Base-by-base conservation (phyloP, 2,888 invertebrate genomes). In the Eristalinus aeneus region DNA sequence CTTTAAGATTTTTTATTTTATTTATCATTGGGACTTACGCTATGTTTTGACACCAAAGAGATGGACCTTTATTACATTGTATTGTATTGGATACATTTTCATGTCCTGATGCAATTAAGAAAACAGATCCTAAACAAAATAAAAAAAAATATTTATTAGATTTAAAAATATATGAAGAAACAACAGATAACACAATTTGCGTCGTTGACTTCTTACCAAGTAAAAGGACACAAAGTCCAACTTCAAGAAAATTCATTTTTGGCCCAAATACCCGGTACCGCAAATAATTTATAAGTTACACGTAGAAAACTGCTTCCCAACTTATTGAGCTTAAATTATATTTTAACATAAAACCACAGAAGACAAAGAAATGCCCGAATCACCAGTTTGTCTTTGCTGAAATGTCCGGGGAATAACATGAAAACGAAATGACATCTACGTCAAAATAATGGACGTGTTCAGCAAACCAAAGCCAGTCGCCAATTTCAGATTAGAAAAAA, bases 21-120 rank as follows among this genome's bases (percentile, higher is more conserved):
- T 34, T 20, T 27, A 22, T 20, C n/a, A n/a, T n/a, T 65, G 39
- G 9, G 3, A 67, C 79, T 79, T 73, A 79, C 79, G n/a, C 11
- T 10, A 79, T 58, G 34, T 63, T 85, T 60, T 68, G 27, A 32
- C 84, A 85, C 80, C 84, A 85, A 11, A 68, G 39, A 0, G 53
- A 27, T 11, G 84, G 84, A 0, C 84, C 84, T 2, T 34, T 80
- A 32, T n/a, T 76, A 31, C 84, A 85, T 27, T 75, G 31, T 56
- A 27, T n/a, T 10, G 32, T 16, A 56, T 69, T 39, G 32, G 34
- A 31, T 1, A 39, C 46, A 63, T 23, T 56, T 58, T 56, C 27
- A n/a, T 67, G 34, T 34, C 56, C 77, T 2, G 34, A 53, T 34
- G 82, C 34, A 68, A 68, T 27, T n/a, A 68, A 1, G 60, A 32